Base-by-base conservation (phyloP, 2,113 vertebrate genomes). In the Miniopterus natalensis region DNA sequence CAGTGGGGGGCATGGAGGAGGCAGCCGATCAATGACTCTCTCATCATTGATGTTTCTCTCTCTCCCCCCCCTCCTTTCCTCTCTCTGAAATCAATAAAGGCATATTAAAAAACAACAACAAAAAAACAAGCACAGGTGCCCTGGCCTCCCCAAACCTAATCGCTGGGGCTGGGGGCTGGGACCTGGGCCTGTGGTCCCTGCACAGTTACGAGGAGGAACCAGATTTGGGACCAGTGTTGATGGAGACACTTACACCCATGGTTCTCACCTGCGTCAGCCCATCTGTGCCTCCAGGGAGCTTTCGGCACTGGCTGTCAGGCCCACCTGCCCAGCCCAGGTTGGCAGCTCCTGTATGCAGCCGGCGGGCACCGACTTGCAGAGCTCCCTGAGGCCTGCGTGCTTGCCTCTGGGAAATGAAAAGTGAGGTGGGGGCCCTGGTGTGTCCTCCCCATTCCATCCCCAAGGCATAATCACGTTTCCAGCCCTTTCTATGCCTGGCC, bases 261-360 rank as follows among this genome's bases (percentile, higher is more conserved):
- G n/a, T 1, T 29, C 40, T 70, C 65, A 11, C 20, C 9, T 36
- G 27, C 1, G 0, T 15, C 8, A 6, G 49, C 18, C 31, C 17
- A 8, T 12, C 0, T 12, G 36, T 18, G 8, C 14, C 27, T 29
- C 36, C 10, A 3, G 12, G 36, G 20, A 23, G n/a, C 10, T 27
- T 25, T 8, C 25, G 13, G 18, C 9, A 11, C 20, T 0, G 13
- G 9, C 55, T 8, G 51, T 21, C 40, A 15, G 9, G 40, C 53
- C 73, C 4, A 15, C 1, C 51, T 1, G 10, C 23, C 42, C 17
- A 9, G 13, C 25, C 75, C 6, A 47, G 53, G 21, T 13, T 6
- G 14, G 55, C 20, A 21, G 49, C 51, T 18, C 63, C 17, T 4
- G 0, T 10, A 9, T 36, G 3, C 45, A 83, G 83, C 14, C 20